Evolutionary conservation across 2,888 invertebrate species (phyloP), one percentile per base, ranked within the genome.

Genomic region (Tineola bisselliella): DNA sequence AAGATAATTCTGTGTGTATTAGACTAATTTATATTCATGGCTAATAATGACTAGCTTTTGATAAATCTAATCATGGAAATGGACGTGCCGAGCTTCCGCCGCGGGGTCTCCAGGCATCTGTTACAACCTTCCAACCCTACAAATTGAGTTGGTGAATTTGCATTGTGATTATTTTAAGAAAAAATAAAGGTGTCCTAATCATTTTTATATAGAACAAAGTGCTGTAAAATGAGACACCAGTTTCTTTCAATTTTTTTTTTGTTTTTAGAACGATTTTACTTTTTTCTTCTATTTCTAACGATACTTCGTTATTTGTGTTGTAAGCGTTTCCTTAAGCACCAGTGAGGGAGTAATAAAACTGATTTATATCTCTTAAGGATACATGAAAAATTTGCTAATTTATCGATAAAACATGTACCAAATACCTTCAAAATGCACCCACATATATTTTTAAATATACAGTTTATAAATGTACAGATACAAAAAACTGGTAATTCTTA

Each of bases 21-120:
- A 63, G 62, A 61, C 62, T 63, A 65, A 67, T 70, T 70, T 67
- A 67, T 68, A 70, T 69, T 70, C 68, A 70, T 66, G 62, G 66
- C 62, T 64, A 65, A 67, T 69, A 67, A 69, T 69, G 64, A 65
- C 63, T 63, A 57, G 63, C 59, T 65, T 69, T 65, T 68, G 64
- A 68, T 67, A 68, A 67, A 68, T 68, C 66, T 64, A 66, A 65
- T 67, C 67, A 65, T 62, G 64, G 62, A 44, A 61, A 60, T 60
- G 59, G 63, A 63, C 63, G 62, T 62, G 33, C 58, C 33, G 58
- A 33, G 33, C 25, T 30, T 6, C 19, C 25, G 54, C 54, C 54
- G 54, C 25, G 54, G 54, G 25, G 54, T 54, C 54, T 54, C 65
- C 60, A 61, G 59, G 62, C 63, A 64, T 63, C 65, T 64, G 64